Evolutionary conservation across 2,113 vertebrate genomes (phyloP), one percentile per base, ranked within the genome.

Genomic region (Felis catus): DNA sequence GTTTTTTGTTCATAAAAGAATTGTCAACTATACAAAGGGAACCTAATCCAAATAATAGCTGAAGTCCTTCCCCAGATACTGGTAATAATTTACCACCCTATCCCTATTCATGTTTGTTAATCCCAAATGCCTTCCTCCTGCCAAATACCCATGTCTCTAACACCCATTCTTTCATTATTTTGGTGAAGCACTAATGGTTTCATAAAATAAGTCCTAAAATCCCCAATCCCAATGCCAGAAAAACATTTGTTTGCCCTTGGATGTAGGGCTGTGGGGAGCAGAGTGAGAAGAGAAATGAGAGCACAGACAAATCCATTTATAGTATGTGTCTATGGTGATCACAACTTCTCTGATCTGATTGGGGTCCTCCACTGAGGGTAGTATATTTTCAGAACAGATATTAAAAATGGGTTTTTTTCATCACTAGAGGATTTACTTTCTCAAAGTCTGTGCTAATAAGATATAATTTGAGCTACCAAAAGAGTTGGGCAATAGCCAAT

Each of bases 101-200:
- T 9, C 88, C 18, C 51, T 71, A 76, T 95, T 93, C 95, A 80
- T 48, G 16, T 68, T 41, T 87, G 91, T 80, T 84, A 91, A 89
- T 95, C 92, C 89, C 94, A 33, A 58, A 83, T 73, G 29, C 68
- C n/a, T 79, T 93, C 55, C 53, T 90, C 21, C 94, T 97, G 92
- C 92, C 97, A 96, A 70, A 96, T 86, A 4, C 13, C 55, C 79
- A 8, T 81, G 95, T 94, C 41, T 76, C 70, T 55, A n/a, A 86
- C 92, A 95, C 36, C 78, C 55, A 13, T 48, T 76, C 89, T 86
- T 96, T 89, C 45, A n/a, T 73, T 71, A 91, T 92, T 66, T 91
- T 76, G n/a, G 82, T 70, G 53, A 85, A 74, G 39, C 86, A 31
- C 36, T 83, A 36, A 90, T 39, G 79, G 41, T 70, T 96, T 97